Conservation (phyloP, 2,888 invertebrate species). For the Rapana venosa region DNA sequence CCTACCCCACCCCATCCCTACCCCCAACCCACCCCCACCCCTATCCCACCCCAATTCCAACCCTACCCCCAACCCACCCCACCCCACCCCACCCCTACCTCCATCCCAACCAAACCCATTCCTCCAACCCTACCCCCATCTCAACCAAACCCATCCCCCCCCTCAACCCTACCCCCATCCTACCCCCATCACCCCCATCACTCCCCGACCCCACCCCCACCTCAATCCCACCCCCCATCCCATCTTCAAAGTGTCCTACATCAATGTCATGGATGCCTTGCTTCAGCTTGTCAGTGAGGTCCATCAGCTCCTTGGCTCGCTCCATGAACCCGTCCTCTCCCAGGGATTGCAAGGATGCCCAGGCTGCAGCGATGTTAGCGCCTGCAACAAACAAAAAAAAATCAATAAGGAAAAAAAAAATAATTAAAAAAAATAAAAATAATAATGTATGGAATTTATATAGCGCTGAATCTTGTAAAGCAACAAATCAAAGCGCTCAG, state of each 20-base stretch:
- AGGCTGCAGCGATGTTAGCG: slow-evolving; percentile 74
- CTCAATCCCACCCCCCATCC: not conserved
- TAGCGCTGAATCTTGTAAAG: too few species aligned
- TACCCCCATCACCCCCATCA: not conserved
- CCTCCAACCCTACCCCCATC: not conserved
- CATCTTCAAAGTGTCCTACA: slow-evolving; percentile 48
- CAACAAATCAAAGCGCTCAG: too few species aligned
- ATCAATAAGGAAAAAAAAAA: too few species aligned
- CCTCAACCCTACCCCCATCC: not conserved
- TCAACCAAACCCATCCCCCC: not conserved
- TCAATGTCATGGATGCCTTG: slow-evolving; percentile 65
- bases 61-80: not conserved
- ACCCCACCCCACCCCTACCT: not conserved
- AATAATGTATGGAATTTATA: too few species aligned
- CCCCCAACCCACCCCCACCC: too few species aligned
- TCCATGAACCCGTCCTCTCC: slow-evolving; percentile 72
- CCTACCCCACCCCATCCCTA: not conserved
- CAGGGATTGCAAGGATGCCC: slow-evolving; percentile 70
- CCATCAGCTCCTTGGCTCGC: slow-evolving; percentile 70
- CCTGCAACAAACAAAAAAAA: too few species aligned
- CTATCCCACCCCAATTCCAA: not conserved
- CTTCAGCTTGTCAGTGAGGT: slow-evolving; percentile 67
- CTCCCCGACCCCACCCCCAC: not conserved
- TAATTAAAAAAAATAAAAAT: too few species aligned
- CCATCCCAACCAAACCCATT: too few species aligned